Base-by-base conservation (phyloP, 1,140 invertebrate species). In the Armadillidium nasatum region DNA sequence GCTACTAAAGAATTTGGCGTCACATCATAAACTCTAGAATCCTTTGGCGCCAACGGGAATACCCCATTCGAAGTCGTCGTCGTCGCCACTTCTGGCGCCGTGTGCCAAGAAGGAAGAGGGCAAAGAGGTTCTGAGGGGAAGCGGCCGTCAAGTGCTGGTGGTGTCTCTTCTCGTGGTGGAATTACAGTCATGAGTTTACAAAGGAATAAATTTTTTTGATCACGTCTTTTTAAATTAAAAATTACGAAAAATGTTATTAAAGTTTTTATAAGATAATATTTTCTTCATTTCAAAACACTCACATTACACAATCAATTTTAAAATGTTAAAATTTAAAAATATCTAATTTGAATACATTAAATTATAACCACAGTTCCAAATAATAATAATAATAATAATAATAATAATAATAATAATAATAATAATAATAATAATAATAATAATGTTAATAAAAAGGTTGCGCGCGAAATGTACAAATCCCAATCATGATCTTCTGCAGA, bases 341-440 rank as follows among this genome's bases (percentile, higher is more conserved):
- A 33, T 33, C 33, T 33, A 3, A 33, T 33, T 33, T 6, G 6
- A 33, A 33, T 3, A 33, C 6, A 33, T 33, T 33, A 33, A 33
- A 33, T 33, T 33, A 3, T 33, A 33, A 33, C 2, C 33, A 33
- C 33, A 33, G 33, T 33, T 33, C 33, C 33, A 33, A 33, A 33
- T 33, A 73, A 46, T 73, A 60, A 71, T 71, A 11, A 71, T 71
- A 71, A 71, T 71, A 71, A 71, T 71, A 71, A 71, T 71, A 71
- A 71, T 71, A 71, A 71, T 71, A 71, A 44, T 71, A 43, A 71
- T 22, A 71, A 71, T 71, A 71, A 43, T 22, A 71, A 71, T 71
- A 71, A 71, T 22, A 71, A 71, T 22, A 71, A 71, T 22, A 71
- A 44, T 71, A 71, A 71, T 22, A 71, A 71, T 33, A 33, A 71